Evolutionary conservation across 2,888 invertebrate species (phyloP).

Genomic region (Dicycla oo): DNA sequence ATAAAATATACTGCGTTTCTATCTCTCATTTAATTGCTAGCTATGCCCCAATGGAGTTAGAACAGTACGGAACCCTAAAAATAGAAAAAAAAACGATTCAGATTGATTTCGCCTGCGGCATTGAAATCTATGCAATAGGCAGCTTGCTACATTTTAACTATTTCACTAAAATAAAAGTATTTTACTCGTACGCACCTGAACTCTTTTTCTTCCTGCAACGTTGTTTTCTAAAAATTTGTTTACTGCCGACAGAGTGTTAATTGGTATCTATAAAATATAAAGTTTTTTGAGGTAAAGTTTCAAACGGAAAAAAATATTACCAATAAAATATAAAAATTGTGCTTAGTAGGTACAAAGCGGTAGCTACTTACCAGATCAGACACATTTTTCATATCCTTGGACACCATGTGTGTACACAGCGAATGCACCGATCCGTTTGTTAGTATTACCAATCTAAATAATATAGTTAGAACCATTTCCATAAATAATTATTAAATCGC

Average conservation of each 20-base stretch:
- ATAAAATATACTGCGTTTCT: no score
- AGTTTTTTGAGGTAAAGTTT: not conserved
- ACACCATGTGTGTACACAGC: not conserved
- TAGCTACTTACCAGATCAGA: slow-evolving; percentile 49
- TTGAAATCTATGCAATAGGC: not conserved
- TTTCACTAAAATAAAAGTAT: not conserved
- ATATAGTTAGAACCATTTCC: not conserved
- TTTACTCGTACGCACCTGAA: slow-evolving; percentile 74
- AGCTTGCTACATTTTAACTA: not conserved
- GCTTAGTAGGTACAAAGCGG: slow-evolving; percentile 21
- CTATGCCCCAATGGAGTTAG: no score
- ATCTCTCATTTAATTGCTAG: no score
- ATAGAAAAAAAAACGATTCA: not conserved
- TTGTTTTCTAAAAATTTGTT: slow-evolving; percentile 91
- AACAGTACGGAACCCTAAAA: no score
- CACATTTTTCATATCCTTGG: slow-evolving; percentile 3
- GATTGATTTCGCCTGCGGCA: not conserved
- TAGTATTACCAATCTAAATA: slow-evolving; percentile 9
- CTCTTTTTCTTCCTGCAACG: slow-evolving; percentile 77
- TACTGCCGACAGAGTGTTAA: slow-evolving; percentile 92
- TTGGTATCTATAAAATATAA: slow-evolving; percentile 90
- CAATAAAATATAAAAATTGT: not conserved
- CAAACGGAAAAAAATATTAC: not conserved
- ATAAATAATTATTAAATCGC: not conserved
- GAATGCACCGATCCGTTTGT: not conserved